Evolutionary conservation across 2,113 vertebrate genomes (phyloP), one percentile per base, ranked within the genome.

Genomic region (Sebastes fasciatus): DNA sequence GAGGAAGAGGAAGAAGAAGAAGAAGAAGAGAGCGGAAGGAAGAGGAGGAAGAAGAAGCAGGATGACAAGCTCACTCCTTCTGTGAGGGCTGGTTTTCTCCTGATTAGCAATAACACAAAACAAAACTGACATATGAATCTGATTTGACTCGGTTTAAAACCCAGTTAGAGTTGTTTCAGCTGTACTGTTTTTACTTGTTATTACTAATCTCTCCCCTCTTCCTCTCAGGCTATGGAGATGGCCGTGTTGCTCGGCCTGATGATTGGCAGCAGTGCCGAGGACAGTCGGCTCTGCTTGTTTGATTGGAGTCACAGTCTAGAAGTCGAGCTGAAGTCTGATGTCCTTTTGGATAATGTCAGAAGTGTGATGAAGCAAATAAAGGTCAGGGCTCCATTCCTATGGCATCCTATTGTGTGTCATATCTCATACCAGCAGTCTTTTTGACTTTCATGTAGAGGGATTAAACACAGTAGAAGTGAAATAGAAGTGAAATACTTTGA

Each of bases 271-370:
- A 93, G 91, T 8, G 91, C 96, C 0, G 97, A 98, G 83, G 92
- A 95, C 7, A 67, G 48, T 3, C 88, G 90, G 4, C 26, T 97
- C 14, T 8, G 89, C 43, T 34, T 96, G 0, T 19, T 6, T 0
- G 0, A 45, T 0, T 0, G 8, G 0, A 0, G 0, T 0, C 0
- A 9, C 0, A 0, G 51, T 58, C 7, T 70, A 10, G 84, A 93
- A 3, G 57, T 75, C 1, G 66, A 89, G 19, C 58, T 96, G 8
- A 78, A 93, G 62, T 93, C 94, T 0, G 92, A 95, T 3, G 62
- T 88, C 6, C 81, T 97, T 34, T 75, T 97, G 69, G 94, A 96
- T 13, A 96, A 97, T 4, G 94, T 97, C 76, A 84, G 89, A 82
- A 85, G 49, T 52, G 74, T 91, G 45, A 54, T 83, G 2, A 82